Evolutionary conservation across 2,888 invertebrate species (phyloP), one percentile per base, ranked within the genome.

Genomic region (Caenorhabditis sp.): DNA sequence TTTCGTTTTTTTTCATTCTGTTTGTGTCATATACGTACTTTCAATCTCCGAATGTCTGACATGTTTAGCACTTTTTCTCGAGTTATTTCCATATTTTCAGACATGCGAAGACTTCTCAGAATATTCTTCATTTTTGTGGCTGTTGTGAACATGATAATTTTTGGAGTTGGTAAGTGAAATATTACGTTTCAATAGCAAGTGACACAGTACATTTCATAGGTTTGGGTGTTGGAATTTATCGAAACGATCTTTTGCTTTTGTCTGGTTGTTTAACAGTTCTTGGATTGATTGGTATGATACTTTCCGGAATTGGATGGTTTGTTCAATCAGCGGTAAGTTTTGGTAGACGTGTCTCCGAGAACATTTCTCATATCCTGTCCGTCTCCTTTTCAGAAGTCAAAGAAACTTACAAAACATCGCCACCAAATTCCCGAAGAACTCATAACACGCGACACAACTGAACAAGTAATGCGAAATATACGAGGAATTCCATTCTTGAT

Each of bases 401-500:
- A 31, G 36, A 67, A 65, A 24, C 65, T 60, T 6, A 61, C 36
- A 62, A 76, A 77, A 59, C 64, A 70, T 21, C 58, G 74, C 5
- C 67, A 72, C 36, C 70, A 75, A 21, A 68, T 67, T 23, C 68
- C 73, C 2, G 72, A 76, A 26, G 72, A 76, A 26, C 66, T 68
- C 49, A 78, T 84, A 26, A 80, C 79, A n/a, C 78, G 76, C 1
- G 82, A 84, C 55, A 73, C 82, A 31, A 72, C 84, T 0, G 85
- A 85, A 63, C 79, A 80, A 1, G 76, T 85, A 19, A 84, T 85
- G 79, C 82, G 81, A 55, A 83, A 81, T 57, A 85, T 85, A 3
- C 53, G 84, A 53, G 85, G 85, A 10, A 85, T 85, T 21, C 85
- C 85, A 8, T 85, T 79, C 69, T 72, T 85, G 14, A 86, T 85